A percentile compares a stretch with the other conserved stretches of the same genome.
Conservation (phyloP, 2,797 vertebrate species). For the Passerculus sandwichensis region DNA sequence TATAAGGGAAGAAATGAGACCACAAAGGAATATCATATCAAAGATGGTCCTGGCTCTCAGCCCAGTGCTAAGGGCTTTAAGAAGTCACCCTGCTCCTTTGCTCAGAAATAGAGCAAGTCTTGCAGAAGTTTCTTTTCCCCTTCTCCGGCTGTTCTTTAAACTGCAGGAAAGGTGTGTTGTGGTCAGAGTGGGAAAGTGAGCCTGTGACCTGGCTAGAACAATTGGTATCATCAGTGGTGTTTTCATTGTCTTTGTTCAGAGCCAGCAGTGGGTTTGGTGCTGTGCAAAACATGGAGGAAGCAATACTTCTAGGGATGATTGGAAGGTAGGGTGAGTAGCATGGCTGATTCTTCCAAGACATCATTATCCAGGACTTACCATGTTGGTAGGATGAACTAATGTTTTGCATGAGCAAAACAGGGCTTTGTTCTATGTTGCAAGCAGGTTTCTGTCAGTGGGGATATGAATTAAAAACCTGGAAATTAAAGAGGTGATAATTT, state of each 20-base stretch:
- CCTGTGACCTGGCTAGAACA: background rate
- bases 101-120: background rate
- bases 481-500: background rate
- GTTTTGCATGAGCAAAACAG: background rate
- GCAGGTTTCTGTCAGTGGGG: background rate
- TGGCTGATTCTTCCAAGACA: background rate
- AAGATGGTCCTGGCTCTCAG: background rate
- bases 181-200: background rate
- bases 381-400: background rate
- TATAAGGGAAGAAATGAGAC: background rate
- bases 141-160: background rate
- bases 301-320: background rate
- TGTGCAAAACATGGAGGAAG: background rate
- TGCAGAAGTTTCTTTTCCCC: background rate
- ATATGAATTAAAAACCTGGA: background rate
- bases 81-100: conserved; percentile 1
- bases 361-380: background rate
- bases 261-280: background rate
- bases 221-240: background rate
- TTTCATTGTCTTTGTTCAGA: background rate
- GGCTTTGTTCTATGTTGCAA: background rate
- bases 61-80: background rate
- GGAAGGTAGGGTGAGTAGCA: background rate
- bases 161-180: background rate
- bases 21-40: background rate